Percentiles rank a stretch among this genome's conserved stretches.
Evolutionary conservation across 2,797 vertebrate genomes (phyloP).

Genomic region (Leptatherina wallacei): DNA sequence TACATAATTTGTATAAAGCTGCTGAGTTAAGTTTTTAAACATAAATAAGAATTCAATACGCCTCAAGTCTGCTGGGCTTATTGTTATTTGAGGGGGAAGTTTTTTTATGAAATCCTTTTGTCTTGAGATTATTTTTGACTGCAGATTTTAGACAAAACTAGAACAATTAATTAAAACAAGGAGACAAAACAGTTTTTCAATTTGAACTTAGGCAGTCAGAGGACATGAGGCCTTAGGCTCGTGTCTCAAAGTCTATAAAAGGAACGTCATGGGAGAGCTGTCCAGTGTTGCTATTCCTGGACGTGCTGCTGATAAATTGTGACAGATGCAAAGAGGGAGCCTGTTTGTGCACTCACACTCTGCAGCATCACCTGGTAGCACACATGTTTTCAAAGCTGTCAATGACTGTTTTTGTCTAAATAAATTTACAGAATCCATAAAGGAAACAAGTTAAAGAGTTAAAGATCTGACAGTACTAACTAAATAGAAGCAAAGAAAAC

Average conservation of each 20-base stretch:
- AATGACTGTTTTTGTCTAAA: slow-evolving; percentile 13
- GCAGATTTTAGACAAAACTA: not conserved
- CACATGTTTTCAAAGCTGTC: slow-evolving; percentile 44
- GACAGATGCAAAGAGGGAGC: slow-evolving; percentile 93
- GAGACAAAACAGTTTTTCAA: not conserved
- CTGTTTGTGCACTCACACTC: slow-evolving; percentile 78
- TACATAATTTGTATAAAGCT: not conserved
- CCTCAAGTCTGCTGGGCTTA: not conserved
- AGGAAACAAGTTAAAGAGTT: slow-evolving; percentile 4
- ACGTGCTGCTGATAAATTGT: slow-evolving; percentile 88
- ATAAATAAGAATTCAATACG: not conserved
- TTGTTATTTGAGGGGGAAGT: not conserved
- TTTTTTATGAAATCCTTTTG: not conserved
- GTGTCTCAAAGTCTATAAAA: slow-evolving; percentile 90
- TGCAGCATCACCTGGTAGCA: slow-evolving; percentile 55
- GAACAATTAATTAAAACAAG: not conserved
- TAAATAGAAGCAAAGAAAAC: not conserved
- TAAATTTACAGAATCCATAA: not conserved
- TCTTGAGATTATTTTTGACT: not conserved
- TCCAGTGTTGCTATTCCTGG: slow-evolving; percentile 92
- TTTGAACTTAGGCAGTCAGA: slow-evolving; percentile 43
- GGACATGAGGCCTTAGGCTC: slow-evolving; percentile 66
- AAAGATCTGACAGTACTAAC: not conserved
- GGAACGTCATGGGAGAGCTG: slow-evolving; percentile 82
- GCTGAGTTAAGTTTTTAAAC: slow-evolving; percentile 1